These are phyloP conservation scores for Eupithecia insigniata DNA, from an alignment of 2,888 invertebrate genomes.

Conservation along the genomic window DNA sequence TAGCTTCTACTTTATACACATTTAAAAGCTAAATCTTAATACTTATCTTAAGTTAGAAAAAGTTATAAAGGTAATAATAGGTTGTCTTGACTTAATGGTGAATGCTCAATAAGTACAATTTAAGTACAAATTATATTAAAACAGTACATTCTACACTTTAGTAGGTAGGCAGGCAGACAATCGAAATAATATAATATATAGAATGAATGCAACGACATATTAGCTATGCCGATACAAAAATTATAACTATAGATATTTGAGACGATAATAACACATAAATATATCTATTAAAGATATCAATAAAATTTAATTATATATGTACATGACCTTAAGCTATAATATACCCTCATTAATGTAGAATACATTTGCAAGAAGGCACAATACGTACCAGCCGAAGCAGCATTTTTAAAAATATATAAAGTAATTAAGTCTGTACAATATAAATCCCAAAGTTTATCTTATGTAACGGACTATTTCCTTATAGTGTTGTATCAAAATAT, in stretches of 20 bases:
- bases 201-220: not conserved
- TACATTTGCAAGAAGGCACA: slow-evolving; percentile 75
- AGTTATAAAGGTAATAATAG: not conserved
- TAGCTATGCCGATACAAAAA: not conserved
- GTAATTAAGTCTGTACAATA: not conserved
- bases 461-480: slow-evolving; percentile 31
- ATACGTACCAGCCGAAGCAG: slow-evolving; percentile 74
- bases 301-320: slow-evolving; percentile 63
- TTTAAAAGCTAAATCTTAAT: slow-evolving; percentile 19
- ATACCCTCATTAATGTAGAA: slow-evolving; percentile 69
- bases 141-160: not conserved
- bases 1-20: slow-evolving; percentile 32
- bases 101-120: not conserved
- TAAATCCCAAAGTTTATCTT: not conserved
- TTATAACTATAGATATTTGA: not conserved
- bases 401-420: slow-evolving; percentile 5
- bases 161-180: not conserved
- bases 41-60: slow-evolving; percentile 5
- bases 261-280: not conserved
- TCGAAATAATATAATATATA: not conserved
- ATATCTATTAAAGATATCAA: not conserved
- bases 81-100: not conserved
- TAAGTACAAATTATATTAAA: not conserved
- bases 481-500: slow-evolving; percentile 53
- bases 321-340: slow-evolving; percentile 64